Evolutionary conservation across 1,140 invertebrate species (phyloP), one percentile per base, ranked within the genome.

Genomic region (Pseudobourletiella spinata): DNA sequence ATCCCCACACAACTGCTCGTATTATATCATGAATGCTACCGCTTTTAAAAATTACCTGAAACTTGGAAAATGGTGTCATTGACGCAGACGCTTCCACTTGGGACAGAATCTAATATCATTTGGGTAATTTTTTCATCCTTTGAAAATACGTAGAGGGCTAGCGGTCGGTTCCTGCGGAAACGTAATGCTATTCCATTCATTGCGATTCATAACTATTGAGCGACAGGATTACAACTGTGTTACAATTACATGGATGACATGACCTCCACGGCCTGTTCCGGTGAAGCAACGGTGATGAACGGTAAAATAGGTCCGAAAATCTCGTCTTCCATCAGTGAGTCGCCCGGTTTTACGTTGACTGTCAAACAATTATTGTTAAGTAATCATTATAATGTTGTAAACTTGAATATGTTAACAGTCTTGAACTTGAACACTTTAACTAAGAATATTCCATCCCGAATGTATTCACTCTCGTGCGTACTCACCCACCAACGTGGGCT

Each of bases 61-160:
- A 14, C 20, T 18, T 66, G 65, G 39, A 51, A 50, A 0, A 59
- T 18, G 20, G 58, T 56, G 20, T 66, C 65, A 57, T 66, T 66
- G 4, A 66, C 43, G 35, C 57, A 59, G 25, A 62, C 58, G 66
- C 84, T 84, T 64, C 95, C 95, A 72, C 88, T 89, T 51, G 82
- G 84, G 35, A 51, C 46, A 11, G 48, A 24, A 43, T 16, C 28
- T 24, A 86, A 74, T 70, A 97, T 83, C 71, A 87, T 79, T 67
- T 89, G 80, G 71, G 83, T 81, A 43, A 89, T 80, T 69, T 78
- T 77, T 66, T 81, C 83, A 76, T 90, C 82, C 71, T 82, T 82
- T 66, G 88, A 83, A 71, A 95, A 96, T 70, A 92, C 76, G 77
- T 97, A 95, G 73, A 94, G 73, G 70, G 88, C 84, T 72, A 97